Conservation (phyloP, 2,888 invertebrate genomes). For the Rhodophaea formosa region DNA sequence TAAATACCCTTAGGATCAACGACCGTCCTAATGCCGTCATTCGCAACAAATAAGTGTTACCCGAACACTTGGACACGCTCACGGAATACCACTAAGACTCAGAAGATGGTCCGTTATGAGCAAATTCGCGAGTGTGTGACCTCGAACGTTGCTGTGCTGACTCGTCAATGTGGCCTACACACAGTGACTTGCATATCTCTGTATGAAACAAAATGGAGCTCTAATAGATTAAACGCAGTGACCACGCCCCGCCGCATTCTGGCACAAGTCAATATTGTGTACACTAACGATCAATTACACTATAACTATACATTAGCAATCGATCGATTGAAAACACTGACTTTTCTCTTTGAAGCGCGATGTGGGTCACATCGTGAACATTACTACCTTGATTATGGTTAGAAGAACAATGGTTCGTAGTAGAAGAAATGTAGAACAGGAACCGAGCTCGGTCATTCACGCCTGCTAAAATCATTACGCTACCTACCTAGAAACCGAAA, state of each 20-base stretch:
- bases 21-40: conserved; percentile 2
- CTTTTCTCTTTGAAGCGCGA: conserved; percentile 29
- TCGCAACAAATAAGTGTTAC: conserved; percentile 52
- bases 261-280: conserved; percentile 56
- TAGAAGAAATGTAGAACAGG: conserved; percentile 39
- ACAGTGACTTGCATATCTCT: conserved; percentile 53
- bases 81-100: conserved; percentile 54
- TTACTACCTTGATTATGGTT: conserved; percentile 53
- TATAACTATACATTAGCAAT: conserved; percentile 55
- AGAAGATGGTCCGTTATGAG: conserved; percentile 63
- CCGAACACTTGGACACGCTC: conserved; percentile 52
- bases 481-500: not conserved
- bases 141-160: conserved; percentile 45
- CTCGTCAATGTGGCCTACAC: conserved; percentile 36
- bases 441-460: conserved; percentile 35
- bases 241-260: conserved; percentile 59
- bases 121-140: conserved; percentile 49
- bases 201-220: conserved; percentile 51
- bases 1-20: conserved; percentile 16
- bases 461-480: conserved; percentile 28
- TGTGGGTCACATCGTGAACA: conserved; percentile 28
- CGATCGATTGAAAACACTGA: conserved; percentile 56
- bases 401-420: conserved; percentile 37
- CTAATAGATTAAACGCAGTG: conserved; percentile 52
- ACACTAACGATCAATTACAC: conserved; percentile 55